Percentiles rank a stretch among this genome's conserved stretches.
phyloP scores from a whole-genome alignment of 2,888 invertebrate genomes.

The Malacosoma neustria region DNA sequence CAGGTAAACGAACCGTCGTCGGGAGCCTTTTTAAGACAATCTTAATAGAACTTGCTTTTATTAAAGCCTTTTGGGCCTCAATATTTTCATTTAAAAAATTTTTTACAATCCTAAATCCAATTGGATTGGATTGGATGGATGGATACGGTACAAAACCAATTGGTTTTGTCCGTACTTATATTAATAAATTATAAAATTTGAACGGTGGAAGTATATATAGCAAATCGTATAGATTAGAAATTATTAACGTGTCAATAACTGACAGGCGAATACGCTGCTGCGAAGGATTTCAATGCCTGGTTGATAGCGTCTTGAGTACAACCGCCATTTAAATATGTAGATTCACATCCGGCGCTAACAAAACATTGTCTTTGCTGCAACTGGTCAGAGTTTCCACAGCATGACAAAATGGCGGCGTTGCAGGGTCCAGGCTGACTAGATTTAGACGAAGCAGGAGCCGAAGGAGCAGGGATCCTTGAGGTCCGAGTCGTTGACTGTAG shows the following conservation, averaged over 20 bases:
- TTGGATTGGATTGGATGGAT: too few relatives aligned
- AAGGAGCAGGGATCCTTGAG: background rate
- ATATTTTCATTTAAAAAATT: background rate
- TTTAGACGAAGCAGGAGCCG: background rate
- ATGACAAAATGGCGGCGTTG: slow-evolving; percentile 42
- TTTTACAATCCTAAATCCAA: too few relatives aligned
- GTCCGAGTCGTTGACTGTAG: background rate
- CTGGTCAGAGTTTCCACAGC: slow-evolving; percentile 28
- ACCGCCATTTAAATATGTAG: slow-evolving; percentile 21
- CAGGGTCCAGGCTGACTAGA: slow-evolving; percentile 16
- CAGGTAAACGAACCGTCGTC: background rate
- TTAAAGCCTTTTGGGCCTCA: background rate
- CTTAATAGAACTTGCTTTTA: background rate
- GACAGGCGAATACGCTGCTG: slow-evolving; percentile 34
- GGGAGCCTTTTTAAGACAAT: background rate
- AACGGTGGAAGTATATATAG: too few relatives aligned
- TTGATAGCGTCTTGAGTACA: slow-evolving; percentile 29
- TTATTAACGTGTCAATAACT: too few relatives aligned
- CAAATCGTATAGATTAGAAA: too few relatives aligned
- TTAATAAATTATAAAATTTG: too few relatives aligned
- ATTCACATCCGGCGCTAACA: slow-evolving; percentile 27
- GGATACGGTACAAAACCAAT: too few relatives aligned
- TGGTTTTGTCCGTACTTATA: too few relatives aligned
- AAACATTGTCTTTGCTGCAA: slow-evolving; percentile 33
- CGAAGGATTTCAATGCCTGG: slow-evolving; percentile 32